Conservation (phyloP, 1,140 invertebrate genomes). For the Sycobia sp. region DNA sequence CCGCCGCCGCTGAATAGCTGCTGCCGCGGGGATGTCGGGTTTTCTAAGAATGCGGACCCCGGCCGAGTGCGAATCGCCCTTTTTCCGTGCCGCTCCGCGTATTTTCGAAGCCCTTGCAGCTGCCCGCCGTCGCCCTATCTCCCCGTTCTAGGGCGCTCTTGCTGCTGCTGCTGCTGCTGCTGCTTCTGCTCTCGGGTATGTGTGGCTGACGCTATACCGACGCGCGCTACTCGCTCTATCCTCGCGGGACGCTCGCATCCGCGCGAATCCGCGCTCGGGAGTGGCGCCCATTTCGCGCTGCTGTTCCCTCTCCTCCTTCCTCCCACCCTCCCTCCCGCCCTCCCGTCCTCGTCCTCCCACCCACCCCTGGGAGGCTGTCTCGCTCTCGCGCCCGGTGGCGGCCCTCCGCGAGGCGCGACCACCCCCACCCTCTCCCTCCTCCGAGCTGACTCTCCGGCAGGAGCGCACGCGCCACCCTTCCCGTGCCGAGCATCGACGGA, state of each 20-base stretch:
- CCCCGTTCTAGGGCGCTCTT: too few species aligned
- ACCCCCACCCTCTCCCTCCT: not conserved
- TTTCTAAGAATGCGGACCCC: too few species aligned
- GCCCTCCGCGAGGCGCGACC: constrained; percentile 28
- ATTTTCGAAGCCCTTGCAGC: too few species aligned
- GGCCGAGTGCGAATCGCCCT: too few species aligned
- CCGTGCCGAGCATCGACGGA: too few species aligned
- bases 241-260: constrained; percentile 58
- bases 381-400: not conserved
- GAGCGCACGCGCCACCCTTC: too few species aligned
- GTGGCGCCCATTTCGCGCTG: constrained; percentile 49
- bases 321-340: not conserved
- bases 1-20: too few species aligned
- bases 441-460: too few species aligned
- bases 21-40: too few species aligned
- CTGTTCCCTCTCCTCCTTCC: not conserved
- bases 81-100: too few species aligned
- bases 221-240: constrained; percentile 17
- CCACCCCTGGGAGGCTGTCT: not conserved
- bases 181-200: too few species aligned
- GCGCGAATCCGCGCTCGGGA: constrained; percentile 62
- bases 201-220: not conserved
- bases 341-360: not conserved
- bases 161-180: constrained; percentile 9
- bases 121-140: too few species aligned